A percentile compares a stretch with the other conserved stretches of the same genome.
Conservation (phyloP, 2,888 invertebrate species). For the Yponomeuta malinellus region DNA sequence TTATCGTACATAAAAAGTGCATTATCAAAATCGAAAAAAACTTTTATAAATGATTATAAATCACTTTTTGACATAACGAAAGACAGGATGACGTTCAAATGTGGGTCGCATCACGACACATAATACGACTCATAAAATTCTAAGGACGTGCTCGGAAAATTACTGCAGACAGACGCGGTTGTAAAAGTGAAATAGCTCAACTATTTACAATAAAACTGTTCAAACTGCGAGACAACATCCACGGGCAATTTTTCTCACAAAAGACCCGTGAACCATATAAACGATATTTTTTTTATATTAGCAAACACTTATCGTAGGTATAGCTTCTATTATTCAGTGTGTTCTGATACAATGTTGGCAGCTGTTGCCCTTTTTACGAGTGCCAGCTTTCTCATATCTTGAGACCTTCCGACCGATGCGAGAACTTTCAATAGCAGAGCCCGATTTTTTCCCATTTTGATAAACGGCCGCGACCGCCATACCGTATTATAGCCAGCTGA, state of each 20-base stretch:
- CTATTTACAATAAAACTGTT: not conserved
- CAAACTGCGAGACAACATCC: not conserved
- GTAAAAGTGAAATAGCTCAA: not conserved
- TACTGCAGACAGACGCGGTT: not conserved
- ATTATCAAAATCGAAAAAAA: too few species aligned
- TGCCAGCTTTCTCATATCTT: slow-evolving; percentile 6
- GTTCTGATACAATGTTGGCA: not conserved
- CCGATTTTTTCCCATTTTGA: slow-evolving; percentile 4
- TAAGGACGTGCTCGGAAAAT: not conserved
- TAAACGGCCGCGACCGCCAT: not conserved
- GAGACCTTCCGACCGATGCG: slow-evolving; percentile 1
- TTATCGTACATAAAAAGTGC: too few species aligned
- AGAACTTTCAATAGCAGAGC: not conserved
- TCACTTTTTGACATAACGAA: slow-evolving; percentile 15
- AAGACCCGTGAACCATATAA: not conserved
- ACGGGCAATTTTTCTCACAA: not conserved
- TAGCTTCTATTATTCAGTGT: not conserved
- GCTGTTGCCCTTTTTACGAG: slow-evolving; percentile 8
- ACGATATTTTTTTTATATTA: not conserved
- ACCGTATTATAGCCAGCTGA: not conserved
- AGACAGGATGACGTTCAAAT: slow-evolving; percentile 6
- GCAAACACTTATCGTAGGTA: not conserved
- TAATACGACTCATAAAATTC: slow-evolving; percentile 8
- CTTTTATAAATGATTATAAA: not conserved
- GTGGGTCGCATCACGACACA: slow-evolving; percentile 4